Conservation (phyloP, 1,140 invertebrate species). For the Danaus melanippus region DNA sequence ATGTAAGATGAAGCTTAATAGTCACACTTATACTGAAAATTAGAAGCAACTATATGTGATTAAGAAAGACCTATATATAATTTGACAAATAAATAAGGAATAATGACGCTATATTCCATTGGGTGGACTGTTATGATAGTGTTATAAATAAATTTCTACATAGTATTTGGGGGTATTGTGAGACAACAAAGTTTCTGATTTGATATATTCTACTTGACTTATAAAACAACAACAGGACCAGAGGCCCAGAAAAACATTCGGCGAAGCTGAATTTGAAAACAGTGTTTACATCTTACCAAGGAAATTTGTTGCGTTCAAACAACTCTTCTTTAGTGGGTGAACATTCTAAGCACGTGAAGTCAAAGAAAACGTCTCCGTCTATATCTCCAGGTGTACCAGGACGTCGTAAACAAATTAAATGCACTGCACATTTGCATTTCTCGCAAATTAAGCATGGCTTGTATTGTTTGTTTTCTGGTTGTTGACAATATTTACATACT, state of each 20-base stretch:
- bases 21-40: no score
- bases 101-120: no score
- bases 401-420: slow-evolving; percentile 75
- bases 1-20: no score
- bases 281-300: slow-evolving; percentile 70
- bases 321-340: slow-evolving; percentile 71
- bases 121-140: no score
- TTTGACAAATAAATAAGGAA: no score
- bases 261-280: neutral
- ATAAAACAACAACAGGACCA: no score
- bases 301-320: slow-evolving; percentile 75
- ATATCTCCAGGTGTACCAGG: slow-evolving; percentile 78
- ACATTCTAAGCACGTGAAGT: slow-evolving; percentile 79
- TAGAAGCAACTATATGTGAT: no score
- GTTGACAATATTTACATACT: slow-evolving; percentile 52
- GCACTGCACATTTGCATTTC: slow-evolving; percentile 73
- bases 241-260: no score
- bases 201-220: neutral
- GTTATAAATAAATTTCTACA: no score
- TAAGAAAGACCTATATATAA: no score
- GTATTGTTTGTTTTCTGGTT: slow-evolving; percentile 49
- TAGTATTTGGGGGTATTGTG: no score
- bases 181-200: neutral
- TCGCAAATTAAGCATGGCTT: slow-evolving; percentile 62
- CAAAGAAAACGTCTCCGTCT: slow-evolving; percentile 83